These are phyloP conservation scores for Pseudomugil gertrudae DNA, from an alignment of 2,797 vertebrate species.

Conservation along the genomic window DNA sequence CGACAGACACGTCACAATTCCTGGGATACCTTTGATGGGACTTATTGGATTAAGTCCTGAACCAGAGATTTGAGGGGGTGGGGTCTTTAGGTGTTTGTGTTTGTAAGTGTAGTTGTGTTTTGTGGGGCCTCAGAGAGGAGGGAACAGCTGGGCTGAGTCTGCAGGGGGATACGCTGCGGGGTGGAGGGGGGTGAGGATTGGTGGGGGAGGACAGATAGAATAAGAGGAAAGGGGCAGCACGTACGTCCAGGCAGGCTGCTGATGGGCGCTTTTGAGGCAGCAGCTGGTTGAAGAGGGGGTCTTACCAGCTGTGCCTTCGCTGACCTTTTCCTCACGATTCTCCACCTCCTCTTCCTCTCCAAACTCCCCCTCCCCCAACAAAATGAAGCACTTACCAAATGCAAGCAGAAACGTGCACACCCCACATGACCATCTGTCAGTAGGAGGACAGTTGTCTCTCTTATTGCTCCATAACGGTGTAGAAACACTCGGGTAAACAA, in stretches of 20 bases:
- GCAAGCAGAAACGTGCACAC: slow-evolving; percentile 39
- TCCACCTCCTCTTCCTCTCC: slow-evolving; percentile 55
- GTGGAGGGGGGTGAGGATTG: slow-evolving; percentile 13
- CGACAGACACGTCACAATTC: slow-evolving; percentile 13
- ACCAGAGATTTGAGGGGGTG: neutral
- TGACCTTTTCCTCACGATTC: slow-evolving; percentile 71
- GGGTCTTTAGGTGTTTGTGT: slow-evolving; percentile 1
- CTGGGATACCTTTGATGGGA: slow-evolving; percentile 49
- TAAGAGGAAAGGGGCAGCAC: slow-evolving; percentile 36
- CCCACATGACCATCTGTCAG: slow-evolving; percentile 69
- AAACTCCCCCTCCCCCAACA: slow-evolving; percentile 50
- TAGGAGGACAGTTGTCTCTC: slow-evolving; percentile 60
- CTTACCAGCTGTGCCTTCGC: slow-evolving; percentile 82
- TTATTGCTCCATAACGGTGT: slow-evolving; percentile 53
- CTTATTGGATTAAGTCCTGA: slow-evolving; percentile 33
- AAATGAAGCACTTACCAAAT: slow-evolving; percentile 41
- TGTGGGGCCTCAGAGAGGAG: slow-evolving; percentile 62
- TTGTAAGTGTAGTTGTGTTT: slow-evolving; percentile 42
- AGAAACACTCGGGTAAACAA: slow-evolving; percentile 38
- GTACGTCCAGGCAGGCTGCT: slow-evolving; percentile 57
- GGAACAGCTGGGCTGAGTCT: slow-evolving; percentile 84
- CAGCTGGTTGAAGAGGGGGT: slow-evolving; percentile 84
- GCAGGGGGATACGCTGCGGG: slow-evolving; percentile 41
- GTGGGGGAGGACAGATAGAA: slow-evolving; percentile 14
- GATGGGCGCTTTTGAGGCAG: slow-evolving; percentile 78